phyloP scores from a whole-genome alignment of 37 sponge, comb jelly and placozoan species.

The Aphrocallistes beatrix region DNA sequence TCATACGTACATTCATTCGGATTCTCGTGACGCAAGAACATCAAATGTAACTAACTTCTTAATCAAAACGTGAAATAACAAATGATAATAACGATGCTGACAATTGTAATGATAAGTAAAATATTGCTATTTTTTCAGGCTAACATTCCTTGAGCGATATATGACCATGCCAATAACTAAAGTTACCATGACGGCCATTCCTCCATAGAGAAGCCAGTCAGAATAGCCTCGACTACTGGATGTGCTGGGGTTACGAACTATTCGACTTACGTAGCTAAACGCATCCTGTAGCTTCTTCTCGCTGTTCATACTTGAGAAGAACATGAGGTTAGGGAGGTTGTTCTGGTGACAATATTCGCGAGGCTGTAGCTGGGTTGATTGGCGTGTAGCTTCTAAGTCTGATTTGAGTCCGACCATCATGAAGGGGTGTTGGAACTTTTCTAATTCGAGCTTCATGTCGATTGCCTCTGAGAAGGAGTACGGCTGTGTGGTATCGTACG shows the following conservation, averaged over 20 bases:
- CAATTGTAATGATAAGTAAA: not conserved
- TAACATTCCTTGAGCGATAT: not conserved
- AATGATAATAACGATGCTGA: no score
- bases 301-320: not conserved
- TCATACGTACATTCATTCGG: no score
- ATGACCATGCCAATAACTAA: not conserved
- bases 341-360: conserved; percentile 10
- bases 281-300: conserved; percentile 5
- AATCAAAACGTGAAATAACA: no score
- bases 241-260: not conserved
- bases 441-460: not conserved
- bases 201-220: not conserved
- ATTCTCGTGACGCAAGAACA: no score
- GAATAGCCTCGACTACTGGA: not conserved
- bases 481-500: not conserved
- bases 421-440: conserved; percentile 3
- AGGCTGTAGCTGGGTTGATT: conserved; percentile 1
- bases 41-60: no score
- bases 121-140: not conserved
- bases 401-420: not conserved
- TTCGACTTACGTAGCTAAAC: not conserved
- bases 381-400: not conserved
- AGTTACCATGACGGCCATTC: not conserved
- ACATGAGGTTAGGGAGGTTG: not conserved
- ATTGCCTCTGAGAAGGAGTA: conserved; percentile 7